Evolutionary conservation across 2,888 invertebrate species (phyloP).

Genomic region (Plebejus argus): DNA sequence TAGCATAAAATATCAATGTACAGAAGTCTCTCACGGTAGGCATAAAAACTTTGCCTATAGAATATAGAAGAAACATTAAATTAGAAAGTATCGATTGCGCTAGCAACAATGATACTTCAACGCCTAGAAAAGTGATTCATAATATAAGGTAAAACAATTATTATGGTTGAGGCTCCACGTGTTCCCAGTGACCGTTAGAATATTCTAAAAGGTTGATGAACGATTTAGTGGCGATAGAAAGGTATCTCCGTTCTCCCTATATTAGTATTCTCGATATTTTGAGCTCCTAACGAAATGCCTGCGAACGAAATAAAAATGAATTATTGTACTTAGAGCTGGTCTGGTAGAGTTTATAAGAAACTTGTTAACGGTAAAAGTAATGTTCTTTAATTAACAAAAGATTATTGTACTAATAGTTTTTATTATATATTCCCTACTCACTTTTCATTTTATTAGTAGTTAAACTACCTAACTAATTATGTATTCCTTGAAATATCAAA

Average conservation of each 20-base stretch:
- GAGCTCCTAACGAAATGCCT: not conserved
- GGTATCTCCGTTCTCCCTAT: slow-evolving; percentile 10
- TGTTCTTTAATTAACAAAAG: not conserved
- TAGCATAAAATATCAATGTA: not conserved
- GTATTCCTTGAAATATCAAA: not conserved
- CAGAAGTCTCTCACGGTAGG: slow-evolving; percentile 13
- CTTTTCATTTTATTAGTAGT: too few species aligned
- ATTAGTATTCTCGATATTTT: not conserved
- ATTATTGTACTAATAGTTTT: not conserved
- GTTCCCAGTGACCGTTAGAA: slow-evolving; percentile 7
- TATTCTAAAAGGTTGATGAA: slow-evolving; percentile 24
- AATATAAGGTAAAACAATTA: slow-evolving; percentile 5
- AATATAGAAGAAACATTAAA: not conserved
- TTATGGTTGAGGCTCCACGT: not conserved
- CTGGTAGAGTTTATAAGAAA: not conserved
- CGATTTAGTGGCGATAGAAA: not conserved
- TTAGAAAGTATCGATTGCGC: not conserved
- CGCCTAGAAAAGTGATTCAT: not conserved
- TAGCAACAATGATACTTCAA: slow-evolving; percentile 2
- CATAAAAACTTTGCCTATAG: not conserved
- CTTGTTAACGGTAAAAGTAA: not conserved
- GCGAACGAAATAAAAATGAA: not conserved
- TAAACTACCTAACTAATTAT: not conserved
- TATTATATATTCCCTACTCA: not conserved
- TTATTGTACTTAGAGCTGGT: not conserved